These are phyloP conservation scores for Crocallis elinguaria DNA, from an alignment of 2,888 invertebrate genomes.

Conservation along the genomic window DNA sequence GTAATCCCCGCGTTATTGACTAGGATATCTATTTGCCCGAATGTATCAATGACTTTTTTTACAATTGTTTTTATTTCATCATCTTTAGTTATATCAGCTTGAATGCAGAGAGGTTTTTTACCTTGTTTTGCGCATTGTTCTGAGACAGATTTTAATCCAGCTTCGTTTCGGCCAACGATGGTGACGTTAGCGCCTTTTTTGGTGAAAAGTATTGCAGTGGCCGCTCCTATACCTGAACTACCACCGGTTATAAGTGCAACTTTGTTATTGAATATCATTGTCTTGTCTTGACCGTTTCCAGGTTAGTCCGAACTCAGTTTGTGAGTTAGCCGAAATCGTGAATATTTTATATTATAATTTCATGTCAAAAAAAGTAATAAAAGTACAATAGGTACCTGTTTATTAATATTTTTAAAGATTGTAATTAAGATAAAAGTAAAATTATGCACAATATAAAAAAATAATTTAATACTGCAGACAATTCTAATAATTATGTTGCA, in stretches of 20 bases:
- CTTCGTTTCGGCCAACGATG: conserved; percentile 45
- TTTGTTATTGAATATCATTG: conserved; percentile 36
- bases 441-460: too few relatives aligned
- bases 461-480: too few relatives aligned
- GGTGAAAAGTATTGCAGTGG: conserved; percentile 44
- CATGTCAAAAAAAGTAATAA: too few relatives aligned
- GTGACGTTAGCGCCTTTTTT: conserved; percentile 48
- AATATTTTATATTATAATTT: neutral
- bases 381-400: too few relatives aligned
- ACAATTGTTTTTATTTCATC: conserved; percentile 41
- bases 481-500: too few relatives aligned
- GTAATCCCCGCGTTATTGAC: conserved; percentile 54
- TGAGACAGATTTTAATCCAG: conserved; percentile 37
- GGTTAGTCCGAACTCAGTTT: neutral
- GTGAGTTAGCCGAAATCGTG: neutral
- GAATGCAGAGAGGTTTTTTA: conserved; percentile 37
- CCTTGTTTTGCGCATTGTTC: conserved; percentile 29
- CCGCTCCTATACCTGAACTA: conserved; percentile 55
- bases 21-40: conserved; percentile 49
- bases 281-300: neutral
- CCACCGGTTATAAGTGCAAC: conserved; percentile 52
- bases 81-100: conserved; percentile 49
- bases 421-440: too few relatives aligned
- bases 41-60: conserved; percentile 42
- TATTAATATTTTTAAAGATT: too few relatives aligned